A percentile compares a stretch with the other conserved stretches of the same genome.
These are phyloP conservation scores for Pogonomyrmex barbatus DNA, from an alignment of 1,140 invertebrate genomes.

Conservation along the genomic window DNA sequence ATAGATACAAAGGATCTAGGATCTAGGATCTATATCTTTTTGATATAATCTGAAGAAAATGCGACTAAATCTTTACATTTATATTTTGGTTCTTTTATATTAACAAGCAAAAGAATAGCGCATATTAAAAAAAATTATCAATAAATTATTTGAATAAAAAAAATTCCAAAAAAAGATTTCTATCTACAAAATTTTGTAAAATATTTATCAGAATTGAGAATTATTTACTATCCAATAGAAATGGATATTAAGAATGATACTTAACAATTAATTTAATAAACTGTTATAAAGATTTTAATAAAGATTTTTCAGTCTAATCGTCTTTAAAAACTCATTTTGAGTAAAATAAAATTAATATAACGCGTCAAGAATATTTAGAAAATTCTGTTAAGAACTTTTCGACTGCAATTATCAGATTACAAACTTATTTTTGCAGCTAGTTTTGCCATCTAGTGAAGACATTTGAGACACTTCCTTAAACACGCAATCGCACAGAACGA, in stretches of 20 bases:
- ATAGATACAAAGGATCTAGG: conserved; percentile 62
- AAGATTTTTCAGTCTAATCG: background rate
- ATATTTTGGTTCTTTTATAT: background rate
- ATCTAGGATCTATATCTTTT: background rate
- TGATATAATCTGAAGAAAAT: background rate
- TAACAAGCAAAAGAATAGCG: background rate
- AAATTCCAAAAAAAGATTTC: background rate
- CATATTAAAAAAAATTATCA: background rate
- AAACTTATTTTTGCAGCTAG: background rate
- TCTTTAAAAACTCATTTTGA: background rate
- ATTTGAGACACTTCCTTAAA: background rate
- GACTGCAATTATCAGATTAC: background rate
- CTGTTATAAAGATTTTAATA: background rate
- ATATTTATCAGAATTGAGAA: background rate
- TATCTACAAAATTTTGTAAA: background rate
- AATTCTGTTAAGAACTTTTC: background rate
- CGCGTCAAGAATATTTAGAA: background rate
- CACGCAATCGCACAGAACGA: background rate
- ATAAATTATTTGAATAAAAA: background rate
- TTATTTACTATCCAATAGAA: background rate
- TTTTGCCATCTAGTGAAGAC: background rate
- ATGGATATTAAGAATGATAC: background rate
- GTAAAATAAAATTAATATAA: background rate
- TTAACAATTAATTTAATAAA: background rate
- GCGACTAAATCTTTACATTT: conserved; percentile 5